These are phyloP conservation scores for Gymnopithys bicolor DNA, from an alignment of 2,797 vertebrate genomes.

Conservation along the genomic window DNA sequence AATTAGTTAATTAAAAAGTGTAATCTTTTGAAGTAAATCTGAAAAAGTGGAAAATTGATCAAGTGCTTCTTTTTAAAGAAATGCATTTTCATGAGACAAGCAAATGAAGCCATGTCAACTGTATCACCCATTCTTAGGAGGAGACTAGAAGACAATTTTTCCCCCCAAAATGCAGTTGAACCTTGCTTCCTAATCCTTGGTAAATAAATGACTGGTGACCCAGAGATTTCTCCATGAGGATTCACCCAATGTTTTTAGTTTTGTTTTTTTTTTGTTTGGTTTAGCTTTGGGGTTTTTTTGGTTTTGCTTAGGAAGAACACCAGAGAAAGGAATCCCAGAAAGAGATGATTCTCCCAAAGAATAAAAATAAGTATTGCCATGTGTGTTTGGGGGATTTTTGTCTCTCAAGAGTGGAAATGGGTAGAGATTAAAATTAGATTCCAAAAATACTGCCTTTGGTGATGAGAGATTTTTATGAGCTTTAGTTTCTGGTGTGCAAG, in stretches of 20 bases:
- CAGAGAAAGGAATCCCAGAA: background rate
- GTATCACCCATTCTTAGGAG: background rate
- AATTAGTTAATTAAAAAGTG: background rate
- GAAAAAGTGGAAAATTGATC: background rate
- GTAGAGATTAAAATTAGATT: slow-evolving; percentile 30
- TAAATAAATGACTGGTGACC: background rate
- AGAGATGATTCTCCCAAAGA: background rate
- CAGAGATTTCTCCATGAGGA: background rate
- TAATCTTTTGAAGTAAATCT: background rate
- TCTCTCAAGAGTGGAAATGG: background rate
- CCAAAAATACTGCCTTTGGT: background rate
- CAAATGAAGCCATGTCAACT: background rate
- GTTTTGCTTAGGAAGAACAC: background rate
- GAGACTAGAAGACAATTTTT: background rate
- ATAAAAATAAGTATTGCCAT: background rate
- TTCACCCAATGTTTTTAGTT: background rate
- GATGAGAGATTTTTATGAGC: slow-evolving; percentile 27
- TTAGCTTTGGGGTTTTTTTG: too few species aligned
- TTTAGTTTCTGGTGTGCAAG: background rate
- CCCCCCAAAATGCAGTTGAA: background rate
- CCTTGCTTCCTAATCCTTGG: background rate
- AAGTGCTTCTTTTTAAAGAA: background rate
- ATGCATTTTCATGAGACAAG: background rate
- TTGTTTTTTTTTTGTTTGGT: background rate
- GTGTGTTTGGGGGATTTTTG: background rate